Base-by-base conservation (phyloP, 2,113 vertebrate species). In the Sarotherodon lohbergeri region DNA sequence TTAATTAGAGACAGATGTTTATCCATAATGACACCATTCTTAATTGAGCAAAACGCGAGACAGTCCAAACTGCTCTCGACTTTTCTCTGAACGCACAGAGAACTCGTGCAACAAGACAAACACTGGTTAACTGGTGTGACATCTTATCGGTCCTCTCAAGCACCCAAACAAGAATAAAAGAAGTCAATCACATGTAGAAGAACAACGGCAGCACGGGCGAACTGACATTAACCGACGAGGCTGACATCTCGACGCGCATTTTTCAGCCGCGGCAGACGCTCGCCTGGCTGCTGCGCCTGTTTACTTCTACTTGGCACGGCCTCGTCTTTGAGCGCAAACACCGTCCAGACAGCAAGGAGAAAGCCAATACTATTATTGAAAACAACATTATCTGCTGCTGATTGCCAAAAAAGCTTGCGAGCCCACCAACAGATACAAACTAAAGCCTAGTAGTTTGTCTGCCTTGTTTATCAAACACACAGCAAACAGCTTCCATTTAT, bases 401-500 rank as follows among this genome's bases (percentile, higher is more conserved):
- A 85, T 34, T 81, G 87, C 87, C 86, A 89, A 87, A 89, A 88
- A 81, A 61, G 48, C 57, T 17, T 83, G 78, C 41, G 14, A 88
- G 78, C 22, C 86, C 82, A 84, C 73, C 66, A 71, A 82, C 84
- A 73, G 82, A 91, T 46, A 56, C 86, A 91, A 91, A 88, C 84
- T 86, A 83, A 90, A 90, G 81, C 73, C 11, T 4, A 17, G 87
- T 82, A 59, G 79, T 83, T 81, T 86, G 82, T 82, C 80, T 34
- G 57, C 50, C 55, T 84, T 86, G 83, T 89, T 89, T 82, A 87
- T 88, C 80, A 85, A 88, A 88, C 79, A 79, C 39, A 52, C 54
- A 88, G 57, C 27, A 52, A 91, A 85, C 84, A 79, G 85, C 87
- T 88, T 89, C 84, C 34, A 86, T 80, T 93, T 90, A 93, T 92